Conservation (phyloP, 2,113 vertebrate genomes). For the Cebus imitator region DNA sequence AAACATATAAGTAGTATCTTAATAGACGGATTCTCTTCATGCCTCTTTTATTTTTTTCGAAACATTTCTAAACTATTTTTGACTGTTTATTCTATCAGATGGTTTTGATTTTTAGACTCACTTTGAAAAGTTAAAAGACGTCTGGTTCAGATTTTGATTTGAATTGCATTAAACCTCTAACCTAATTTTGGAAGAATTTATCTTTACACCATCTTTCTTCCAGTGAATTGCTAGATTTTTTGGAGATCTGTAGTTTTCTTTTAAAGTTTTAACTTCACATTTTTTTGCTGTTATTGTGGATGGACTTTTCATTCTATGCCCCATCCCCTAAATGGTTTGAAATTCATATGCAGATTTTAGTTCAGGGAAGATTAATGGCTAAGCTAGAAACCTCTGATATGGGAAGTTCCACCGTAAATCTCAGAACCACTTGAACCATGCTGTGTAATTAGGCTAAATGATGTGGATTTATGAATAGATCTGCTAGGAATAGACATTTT, state of each 20-base stretch:
- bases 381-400: not conserved
- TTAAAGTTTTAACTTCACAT: not conserved
- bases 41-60: not conserved
- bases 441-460: not conserved
- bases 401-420: not conserved
- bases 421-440: not conserved
- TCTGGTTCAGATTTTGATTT: not conserved
- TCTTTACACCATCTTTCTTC: not conserved
- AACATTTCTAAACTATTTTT: not conserved
- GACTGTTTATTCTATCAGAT: not conserved
- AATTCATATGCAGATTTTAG: not conserved
- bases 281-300: conserved; percentile 35
- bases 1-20: not conserved
- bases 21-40: not conserved
- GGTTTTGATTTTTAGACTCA: not conserved
- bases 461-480: not conserved
- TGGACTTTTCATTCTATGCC: not conserved
- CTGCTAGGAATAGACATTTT: not conserved
- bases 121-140: not conserved
- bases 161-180: not conserved
- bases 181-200: conserved; percentile 29
- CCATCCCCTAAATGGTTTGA: not conserved
- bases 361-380: not conserved
- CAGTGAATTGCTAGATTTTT: not conserved
- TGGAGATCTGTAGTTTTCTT: conserved; percentile 5